Base-by-base conservation (phyloP, 2,797 vertebrate genomes). In the Phrynocephalus vlangalii region DNA sequence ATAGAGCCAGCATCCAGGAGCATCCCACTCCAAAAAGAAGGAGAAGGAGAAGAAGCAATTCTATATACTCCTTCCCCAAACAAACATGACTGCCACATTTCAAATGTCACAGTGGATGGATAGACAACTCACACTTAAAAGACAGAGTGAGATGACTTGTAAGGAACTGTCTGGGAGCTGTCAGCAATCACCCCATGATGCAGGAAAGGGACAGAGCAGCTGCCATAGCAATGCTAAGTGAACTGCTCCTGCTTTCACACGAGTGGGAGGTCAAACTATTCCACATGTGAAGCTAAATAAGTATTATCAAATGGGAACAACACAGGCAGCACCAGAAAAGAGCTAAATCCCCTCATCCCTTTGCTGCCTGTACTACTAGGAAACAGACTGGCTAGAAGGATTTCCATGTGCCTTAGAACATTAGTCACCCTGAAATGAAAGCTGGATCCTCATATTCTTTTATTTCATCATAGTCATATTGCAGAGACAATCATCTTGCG, bases 201-300 rank as follows among this genome's bases (percentile, higher is more conserved):
- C 52, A 85, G 79, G 86, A 91, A 84, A 44, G 10, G 60, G 66
- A 90, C 38, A 73, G 33, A 71, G 83, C 85, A 44, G 52, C 89
- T 87, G 67, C 0, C 70, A 0, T n/a, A n/a, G 1, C 88, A 91
- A 89, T 66, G 85, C 91, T 90, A 71, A 87, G 3, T 5, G 11
- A 67, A 79, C 76, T 79, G 75, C 85, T 91, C 91, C 28, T 63
- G 85, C 30, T 89, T 81, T 90, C 63, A 56, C 56, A 1, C 7
- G 60, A 83, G 1, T 20, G 11, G 81, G 73, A 89, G 75, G 82
- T 73, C 20, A 13, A 8, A 91, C 87, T 26, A n/a, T 88, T 88
- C 76, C 83, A 28, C 28, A 44, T 26, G 18, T 86, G 86, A 91
- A 94, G 94, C 92, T 86, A 93, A 92, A 90, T 56, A 88, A 91